These are phyloP conservation scores for Ypsolopha scabrella DNA, from an alignment of 2,888 invertebrate genomes.

Conservation along the genomic window DNA sequence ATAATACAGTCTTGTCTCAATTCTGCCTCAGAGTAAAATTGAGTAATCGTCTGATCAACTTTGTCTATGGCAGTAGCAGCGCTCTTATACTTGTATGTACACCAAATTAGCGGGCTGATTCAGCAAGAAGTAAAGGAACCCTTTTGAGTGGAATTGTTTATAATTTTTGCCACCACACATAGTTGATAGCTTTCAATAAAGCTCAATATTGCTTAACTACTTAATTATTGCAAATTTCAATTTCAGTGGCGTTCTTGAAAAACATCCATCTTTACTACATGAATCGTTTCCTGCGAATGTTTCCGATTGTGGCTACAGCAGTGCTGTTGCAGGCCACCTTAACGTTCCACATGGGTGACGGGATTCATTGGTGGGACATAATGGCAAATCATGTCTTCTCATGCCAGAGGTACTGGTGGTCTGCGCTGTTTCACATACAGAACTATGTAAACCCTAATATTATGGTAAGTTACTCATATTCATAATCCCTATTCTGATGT, in stretches of 20 bases:
- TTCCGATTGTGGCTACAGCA: conserved; percentile 33
- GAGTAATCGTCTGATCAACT: too few relatives aligned
- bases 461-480: conserved; percentile 9
- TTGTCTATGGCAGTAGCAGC: too few relatives aligned
- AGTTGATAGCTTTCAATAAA: too few relatives aligned
- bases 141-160: too few relatives aligned
- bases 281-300: conserved; percentile 42
- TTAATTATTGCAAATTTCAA: background rate
- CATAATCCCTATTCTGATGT: background rate
- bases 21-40: too few relatives aligned
- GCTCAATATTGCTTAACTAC: too few relatives aligned
- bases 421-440: conserved; percentile 23
- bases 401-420: conserved; percentile 26
- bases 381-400: conserved; percentile 15
- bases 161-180: too few relatives aligned
- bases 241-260: conserved; percentile 35
- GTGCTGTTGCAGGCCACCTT: conserved; percentile 36
- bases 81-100: too few relatives aligned
- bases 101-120: too few relatives aligned
- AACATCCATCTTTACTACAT: conserved; percentile 43
- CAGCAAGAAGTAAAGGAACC: too few relatives aligned
- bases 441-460: conserved; percentile 16
- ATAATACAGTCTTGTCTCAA: too few relatives aligned
- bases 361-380: conserved; percentile 28
- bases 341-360: conserved; percentile 32